Percentiles rank a stretch among this genome's conserved stretches.
Conservation (phyloP, 2,888 invertebrate genomes). For the Iphiclides podalirius region DNA sequence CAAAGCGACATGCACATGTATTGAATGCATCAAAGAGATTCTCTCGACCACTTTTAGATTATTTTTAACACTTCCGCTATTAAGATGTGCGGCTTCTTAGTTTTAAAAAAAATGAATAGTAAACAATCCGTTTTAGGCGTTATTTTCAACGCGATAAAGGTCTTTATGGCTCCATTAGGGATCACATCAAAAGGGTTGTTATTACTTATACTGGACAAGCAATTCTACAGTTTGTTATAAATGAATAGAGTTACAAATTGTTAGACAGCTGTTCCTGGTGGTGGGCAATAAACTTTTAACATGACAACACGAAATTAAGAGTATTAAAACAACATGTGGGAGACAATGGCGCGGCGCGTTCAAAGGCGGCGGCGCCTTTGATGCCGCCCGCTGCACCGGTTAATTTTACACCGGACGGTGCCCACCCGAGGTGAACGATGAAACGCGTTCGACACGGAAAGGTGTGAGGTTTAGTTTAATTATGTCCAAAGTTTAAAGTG, state of each 20-base stretch:
- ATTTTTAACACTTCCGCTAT: constrained; percentile 63
- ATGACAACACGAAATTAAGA: constrained; percentile 73
- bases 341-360: constrained; percentile 66
- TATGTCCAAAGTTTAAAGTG: constrained; percentile 3
- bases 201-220: not conserved
- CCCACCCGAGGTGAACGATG: constrained; percentile 29
- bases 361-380: constrained; percentile 66
- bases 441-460: not conserved
- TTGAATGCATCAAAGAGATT: constrained; percentile 40
- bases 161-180: not conserved
- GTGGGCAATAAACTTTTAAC: constrained; percentile 67
- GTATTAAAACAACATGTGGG: constrained; percentile 68
- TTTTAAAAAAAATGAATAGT: constrained; percentile 11
- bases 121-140: constrained; percentile 7
- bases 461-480: constrained; percentile 9
- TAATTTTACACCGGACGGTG: constrained; percentile 59
- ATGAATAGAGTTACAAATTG: constrained; percentile 35
- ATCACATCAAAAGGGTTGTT: constrained; percentile 14
- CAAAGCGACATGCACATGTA: not conserved
- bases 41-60: constrained; percentile 47
- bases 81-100: constrained; percentile 33
- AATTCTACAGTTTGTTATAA: not conserved
- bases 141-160: constrained; percentile 23
- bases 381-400: constrained; percentile 47
- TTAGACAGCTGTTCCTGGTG: constrained; percentile 12